Evolutionary conservation across 2,888 invertebrate genomes (phyloP), one percentile per base, ranked within the genome.

Genomic region (Cybosia mesomella): DNA sequence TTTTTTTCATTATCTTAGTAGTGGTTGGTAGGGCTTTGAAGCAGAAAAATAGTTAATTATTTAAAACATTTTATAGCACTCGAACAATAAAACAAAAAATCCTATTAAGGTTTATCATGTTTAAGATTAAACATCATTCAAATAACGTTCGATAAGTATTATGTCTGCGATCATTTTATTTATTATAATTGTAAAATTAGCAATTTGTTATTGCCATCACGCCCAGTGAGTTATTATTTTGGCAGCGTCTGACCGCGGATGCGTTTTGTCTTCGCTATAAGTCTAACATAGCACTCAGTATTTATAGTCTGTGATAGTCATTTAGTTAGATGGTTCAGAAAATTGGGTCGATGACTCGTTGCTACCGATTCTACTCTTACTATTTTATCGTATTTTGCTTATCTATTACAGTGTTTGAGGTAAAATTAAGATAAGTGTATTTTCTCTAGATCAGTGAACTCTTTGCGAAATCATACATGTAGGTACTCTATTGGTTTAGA

Each of bases 261-360:
- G 90, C 89, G 86, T 90, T 92, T 91, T 90, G 90, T 90, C 84
- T 90, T 85, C 74, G 80, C 83, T 86, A 83, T 87, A 85, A 79
- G 82, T 84, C 80, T 83, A 81, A 82, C 74, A 80, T 75, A 83
- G 77, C 80, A 73, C 68, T 76, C 79, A 83, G 87, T 92, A 92
- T 92, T 92, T 89, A 91, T 91, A 93, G 91, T 88, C 80, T 80
- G 79, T 83, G 84, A 86, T 90, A 87, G 87, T 85, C 86, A 85
- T 89, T 87, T 87, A 85, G 87, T 87, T 87, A 90, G 89, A 88
- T 89, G 86, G 85, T 84, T 83, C 82, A 83, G 81, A 82, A 89
- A 91, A 92, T 89, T 92, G 77, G 93, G 91, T 89, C 91, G 90
- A 89, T 89, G 90, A 91, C 90, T 89, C 82, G 82, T 82, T 84